Evolutionary conservation across 2,888 invertebrate species (phyloP).

Genomic region (Punctoribates punctum): DNA sequence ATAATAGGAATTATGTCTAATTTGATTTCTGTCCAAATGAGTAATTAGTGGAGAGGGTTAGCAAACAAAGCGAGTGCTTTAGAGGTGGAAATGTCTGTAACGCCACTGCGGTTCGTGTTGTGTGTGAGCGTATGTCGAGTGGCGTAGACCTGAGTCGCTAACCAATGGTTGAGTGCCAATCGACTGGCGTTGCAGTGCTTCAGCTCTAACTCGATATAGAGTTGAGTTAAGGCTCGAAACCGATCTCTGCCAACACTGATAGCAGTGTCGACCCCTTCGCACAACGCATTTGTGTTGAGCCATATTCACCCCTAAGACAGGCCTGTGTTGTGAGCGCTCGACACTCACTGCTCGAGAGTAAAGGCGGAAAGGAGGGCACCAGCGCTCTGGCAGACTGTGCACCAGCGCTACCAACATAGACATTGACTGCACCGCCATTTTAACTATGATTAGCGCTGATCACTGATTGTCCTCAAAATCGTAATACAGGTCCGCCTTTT

Average conservation of each 20-base stretch:
- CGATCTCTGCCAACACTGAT: slow-evolving; percentile 1
- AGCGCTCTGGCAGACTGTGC: slow-evolving; percentile 4
- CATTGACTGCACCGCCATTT: slow-evolving; percentile 13
- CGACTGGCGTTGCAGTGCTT: slow-evolving; percentile 20
- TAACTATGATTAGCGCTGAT: slow-evolving; percentile 26
- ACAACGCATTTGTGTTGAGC: slow-evolving; percentile 21
- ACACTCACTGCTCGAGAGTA: not conserved
- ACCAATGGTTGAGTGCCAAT: slow-evolving; percentile 10
- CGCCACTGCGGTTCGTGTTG: slow-evolving; percentile 16
- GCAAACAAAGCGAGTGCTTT: not conserved
- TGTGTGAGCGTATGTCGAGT: slow-evolving; percentile 6
- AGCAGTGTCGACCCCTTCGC: slow-evolving; percentile 27
- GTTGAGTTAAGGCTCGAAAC: not conserved
- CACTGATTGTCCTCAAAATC: not conserved
- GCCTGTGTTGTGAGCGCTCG: slow-evolving; percentile 10
- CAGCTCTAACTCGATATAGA: not conserved
- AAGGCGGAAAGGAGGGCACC: slow-evolving; percentile 28
- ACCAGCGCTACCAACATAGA: not conserved
- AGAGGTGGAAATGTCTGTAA: not conserved
- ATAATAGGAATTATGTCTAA: not conserved
- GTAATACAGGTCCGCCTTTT: not conserved
- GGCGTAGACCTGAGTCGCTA: slow-evolving; percentile 7
- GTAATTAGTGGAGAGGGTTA: not conserved
- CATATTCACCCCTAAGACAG: slow-evolving; percentile 11
- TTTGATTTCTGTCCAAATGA: not conserved